Evolutionary conservation across 2,113 vertebrate species (phyloP), one percentile per base, ranked within the genome.

Genomic region (Propithecus coquereli): DNA sequence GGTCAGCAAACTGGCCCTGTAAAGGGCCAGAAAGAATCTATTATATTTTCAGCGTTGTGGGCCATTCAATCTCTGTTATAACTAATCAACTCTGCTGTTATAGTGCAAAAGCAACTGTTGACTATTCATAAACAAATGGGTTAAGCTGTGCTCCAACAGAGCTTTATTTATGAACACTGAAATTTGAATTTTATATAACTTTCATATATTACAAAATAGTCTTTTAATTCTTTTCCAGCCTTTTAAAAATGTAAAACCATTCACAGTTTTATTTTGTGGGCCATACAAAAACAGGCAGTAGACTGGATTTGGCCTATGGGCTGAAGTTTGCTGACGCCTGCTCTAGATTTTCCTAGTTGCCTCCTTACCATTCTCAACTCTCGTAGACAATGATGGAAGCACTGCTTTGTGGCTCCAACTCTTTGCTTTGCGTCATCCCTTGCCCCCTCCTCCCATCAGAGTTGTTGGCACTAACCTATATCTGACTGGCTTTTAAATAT

Each of bases 131-230:
- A 89, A 74, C 23, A 65, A 89, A 86, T 59, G 10, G 6, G 25
- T 47, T 30, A 91, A 23, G 11, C 37, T 89, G 1, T 57, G 6
- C 87, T 95, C 37, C 34, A 80, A 34, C 50, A 66, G 89, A 95
- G 71, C 27, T 91, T 93, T 66, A 43, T 84, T 77, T 52, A 61
- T 85, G n/a, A 81, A 37, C 25, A 88, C 8, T 32, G 18, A 32
- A 84, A 65, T 93, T 94, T 71, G 73, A 89, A 95, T 77, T 89
- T 68, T 45, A 84, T 84, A 17, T 73, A 52, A 57, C 82, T 89
- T 92, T 93, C n/a, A 45, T 82, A 68, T 71, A 40, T 40, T 52
- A 14, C n/a, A 30, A 85, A 93, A 57, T 40, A 83, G 37, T 79
- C 25, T 47, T 93, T 92, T 92, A 8, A 37, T 84, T 80, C 45